Conservation (phyloP, 2,113 vertebrate genomes). For the Micronisus gabar region DNA sequence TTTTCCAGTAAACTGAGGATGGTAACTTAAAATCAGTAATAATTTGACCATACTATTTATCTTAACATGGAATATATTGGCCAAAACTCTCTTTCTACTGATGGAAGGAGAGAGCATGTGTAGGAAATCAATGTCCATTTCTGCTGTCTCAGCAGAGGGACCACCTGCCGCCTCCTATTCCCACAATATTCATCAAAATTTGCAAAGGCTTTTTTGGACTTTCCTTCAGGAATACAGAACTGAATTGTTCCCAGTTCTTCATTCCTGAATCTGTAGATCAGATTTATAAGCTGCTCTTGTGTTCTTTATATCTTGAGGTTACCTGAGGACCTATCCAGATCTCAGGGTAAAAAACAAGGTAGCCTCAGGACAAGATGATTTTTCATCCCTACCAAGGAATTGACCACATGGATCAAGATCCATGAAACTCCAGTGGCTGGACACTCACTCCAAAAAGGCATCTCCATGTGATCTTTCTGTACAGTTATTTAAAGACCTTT, state of each 20-base stretch:
- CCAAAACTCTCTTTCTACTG: not conserved
- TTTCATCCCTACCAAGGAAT: not conserved
- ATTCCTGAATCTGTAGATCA: not conserved
- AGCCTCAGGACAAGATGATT: not conserved
- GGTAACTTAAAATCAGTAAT: not conserved
- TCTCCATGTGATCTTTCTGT: not conserved
- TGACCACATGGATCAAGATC: not conserved
- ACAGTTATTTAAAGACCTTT: not conserved
- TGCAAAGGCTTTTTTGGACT: fast-evolving
- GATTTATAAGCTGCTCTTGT: not conserved
- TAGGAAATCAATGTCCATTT: not conserved
- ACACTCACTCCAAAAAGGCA: not conserved
- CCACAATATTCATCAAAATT: not conserved
- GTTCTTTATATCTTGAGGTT: not conserved
- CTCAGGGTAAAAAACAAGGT: not conserved
- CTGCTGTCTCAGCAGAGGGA: not conserved
- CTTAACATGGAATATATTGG: not conserved
- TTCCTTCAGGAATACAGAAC: not conserved
- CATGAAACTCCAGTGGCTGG: not conserved
- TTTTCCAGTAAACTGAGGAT: not conserved
- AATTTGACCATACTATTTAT: not conserved
- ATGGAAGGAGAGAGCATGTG: not conserved
- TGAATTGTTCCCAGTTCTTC: not conserved
- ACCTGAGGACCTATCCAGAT: not conserved
- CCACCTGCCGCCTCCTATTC: not conserved